These are phyloP conservation scores for Podarcis siculus DNA, from an alignment of 2,797 vertebrate genomes.

Conservation along the genomic window DNA sequence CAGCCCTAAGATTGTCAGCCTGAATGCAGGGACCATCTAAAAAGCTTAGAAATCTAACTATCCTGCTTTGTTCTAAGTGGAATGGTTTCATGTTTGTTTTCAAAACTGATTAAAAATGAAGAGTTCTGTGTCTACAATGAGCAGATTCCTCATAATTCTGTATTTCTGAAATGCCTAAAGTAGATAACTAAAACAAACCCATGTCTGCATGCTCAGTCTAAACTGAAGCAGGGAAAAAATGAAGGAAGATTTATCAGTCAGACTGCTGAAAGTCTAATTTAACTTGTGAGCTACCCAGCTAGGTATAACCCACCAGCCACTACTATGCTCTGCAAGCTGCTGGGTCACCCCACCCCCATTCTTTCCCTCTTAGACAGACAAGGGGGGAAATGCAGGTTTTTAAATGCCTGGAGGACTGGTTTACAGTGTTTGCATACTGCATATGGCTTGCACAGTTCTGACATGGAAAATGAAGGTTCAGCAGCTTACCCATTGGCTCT, in stretches of 20 bases:
- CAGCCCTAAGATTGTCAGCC: too few species aligned
- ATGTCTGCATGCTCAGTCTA: not conserved
- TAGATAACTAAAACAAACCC: not conserved
- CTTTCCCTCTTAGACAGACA: not conserved
- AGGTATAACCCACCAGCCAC: not conserved
- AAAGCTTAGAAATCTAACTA: not conserved
- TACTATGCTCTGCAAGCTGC: not conserved
- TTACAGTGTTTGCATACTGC: not conserved
- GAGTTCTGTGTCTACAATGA: not conserved
- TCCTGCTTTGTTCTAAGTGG: not conserved
- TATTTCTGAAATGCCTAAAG: not conserved
- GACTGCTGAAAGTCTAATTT: not conserved
- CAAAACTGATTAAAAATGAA: not conserved
- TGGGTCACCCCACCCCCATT: not conserved
- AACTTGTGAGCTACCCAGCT: not conserved
- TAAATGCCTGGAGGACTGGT: not conserved
- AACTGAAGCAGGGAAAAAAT: not conserved
- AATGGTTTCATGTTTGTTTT: not conserved
- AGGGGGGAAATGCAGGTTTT: not conserved
- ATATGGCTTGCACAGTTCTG: not conserved
- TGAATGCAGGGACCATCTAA: not conserved
- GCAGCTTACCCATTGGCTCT: slow-evolving; percentile 68
- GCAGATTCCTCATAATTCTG: not conserved
- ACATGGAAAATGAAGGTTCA: not conserved
- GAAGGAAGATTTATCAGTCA: not conserved